Evolutionary conservation across 2,888 invertebrate genomes (phyloP).

Genomic region (Archaeoteleia sp.): DNA sequence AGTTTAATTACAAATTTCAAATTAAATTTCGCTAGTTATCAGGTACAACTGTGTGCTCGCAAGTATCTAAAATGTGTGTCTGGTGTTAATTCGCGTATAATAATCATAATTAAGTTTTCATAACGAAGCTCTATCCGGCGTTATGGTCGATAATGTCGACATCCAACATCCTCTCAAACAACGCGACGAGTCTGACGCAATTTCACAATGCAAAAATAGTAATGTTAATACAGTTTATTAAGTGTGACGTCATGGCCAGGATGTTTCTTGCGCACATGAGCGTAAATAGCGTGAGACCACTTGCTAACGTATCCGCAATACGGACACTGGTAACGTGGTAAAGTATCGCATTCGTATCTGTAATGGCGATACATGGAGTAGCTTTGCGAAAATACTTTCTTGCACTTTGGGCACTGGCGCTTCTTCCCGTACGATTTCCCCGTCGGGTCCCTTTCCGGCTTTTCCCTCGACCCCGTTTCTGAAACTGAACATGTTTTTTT

Average conservation of each 20-base stretch:
- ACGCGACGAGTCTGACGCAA: too few species aligned
- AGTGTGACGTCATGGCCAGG: constrained; percentile 61
- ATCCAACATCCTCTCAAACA: too few species aligned
- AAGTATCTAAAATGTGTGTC: too few species aligned
- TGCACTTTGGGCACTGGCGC: constrained; percentile 67
- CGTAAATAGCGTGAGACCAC: constrained; percentile 69
- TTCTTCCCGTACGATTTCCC: constrained; percentile 40
- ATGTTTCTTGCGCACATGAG: constrained; percentile 67
- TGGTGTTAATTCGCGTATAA: too few species aligned
- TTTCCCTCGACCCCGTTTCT: neutral
- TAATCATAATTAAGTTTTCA: too few species aligned
- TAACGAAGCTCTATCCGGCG: too few species aligned
- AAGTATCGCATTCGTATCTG: constrained; percentile 72
- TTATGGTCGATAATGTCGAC: too few species aligned
- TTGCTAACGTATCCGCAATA: constrained; percentile 71
- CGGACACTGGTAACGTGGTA: constrained; percentile 70
- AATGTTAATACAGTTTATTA: constrained; percentile 64
- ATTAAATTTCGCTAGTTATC: too few species aligned
- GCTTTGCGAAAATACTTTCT: constrained; percentile 67
- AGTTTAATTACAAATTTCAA: too few species aligned
- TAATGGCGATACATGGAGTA: constrained; percentile 72
- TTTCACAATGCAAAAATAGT: neutral
- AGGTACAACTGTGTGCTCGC: too few species aligned
- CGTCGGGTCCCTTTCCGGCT: too few species aligned
- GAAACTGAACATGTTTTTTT: neutral